These are phyloP conservation scores for Elaeidobius kamerunicus DNA, from an alignment of 2,888 invertebrate genomes.

Conservation along the genomic window DNA sequence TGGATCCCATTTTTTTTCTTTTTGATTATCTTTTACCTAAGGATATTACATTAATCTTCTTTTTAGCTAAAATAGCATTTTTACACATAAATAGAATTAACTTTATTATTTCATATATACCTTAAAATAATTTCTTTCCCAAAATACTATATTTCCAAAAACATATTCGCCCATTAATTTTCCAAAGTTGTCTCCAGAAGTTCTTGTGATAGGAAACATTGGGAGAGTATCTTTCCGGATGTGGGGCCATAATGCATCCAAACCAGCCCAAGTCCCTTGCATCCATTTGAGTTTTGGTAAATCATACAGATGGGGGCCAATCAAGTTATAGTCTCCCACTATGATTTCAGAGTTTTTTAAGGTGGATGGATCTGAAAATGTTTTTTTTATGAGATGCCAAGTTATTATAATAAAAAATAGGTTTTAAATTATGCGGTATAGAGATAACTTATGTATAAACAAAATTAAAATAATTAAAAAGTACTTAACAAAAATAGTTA, in stretches of 20 bases:
- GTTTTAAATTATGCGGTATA: no score
- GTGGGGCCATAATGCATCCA: slow-evolving; percentile 43
- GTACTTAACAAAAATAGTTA: no score
- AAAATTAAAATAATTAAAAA: no score
- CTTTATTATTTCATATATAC: slow-evolving; percentile 29
- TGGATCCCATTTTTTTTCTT: slow-evolving; percentile 28
- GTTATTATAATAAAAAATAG: no score
- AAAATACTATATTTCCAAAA: slow-evolving; percentile 51
- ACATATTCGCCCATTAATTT: slow-evolving; percentile 54
- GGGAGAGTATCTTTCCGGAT: slow-evolving; percentile 37
- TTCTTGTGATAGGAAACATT: slow-evolving; percentile 39
- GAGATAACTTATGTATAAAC: no score
- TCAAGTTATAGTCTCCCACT: slow-evolving; percentile 48
- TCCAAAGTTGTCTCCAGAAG: slow-evolving; percentile 50
- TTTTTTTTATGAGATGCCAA: no score
- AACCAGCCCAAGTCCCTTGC: slow-evolving; percentile 53
- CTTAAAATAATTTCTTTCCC: slow-evolving; percentile 49
- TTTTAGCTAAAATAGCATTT: slow-evolving; percentile 44
- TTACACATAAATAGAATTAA: background rate
- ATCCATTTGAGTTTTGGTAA: slow-evolving; percentile 49
- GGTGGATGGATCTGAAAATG: slow-evolving; percentile 22
- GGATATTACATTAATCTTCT: slow-evolving; percentile 42
- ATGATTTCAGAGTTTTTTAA: slow-evolving; percentile 47
- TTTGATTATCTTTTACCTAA: slow-evolving; percentile 33
- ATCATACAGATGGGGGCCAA: slow-evolving; percentile 46